Evolutionary conservation across 1,140 invertebrate species (phyloP).

Genomic region (Subanguina moxae): DNA sequence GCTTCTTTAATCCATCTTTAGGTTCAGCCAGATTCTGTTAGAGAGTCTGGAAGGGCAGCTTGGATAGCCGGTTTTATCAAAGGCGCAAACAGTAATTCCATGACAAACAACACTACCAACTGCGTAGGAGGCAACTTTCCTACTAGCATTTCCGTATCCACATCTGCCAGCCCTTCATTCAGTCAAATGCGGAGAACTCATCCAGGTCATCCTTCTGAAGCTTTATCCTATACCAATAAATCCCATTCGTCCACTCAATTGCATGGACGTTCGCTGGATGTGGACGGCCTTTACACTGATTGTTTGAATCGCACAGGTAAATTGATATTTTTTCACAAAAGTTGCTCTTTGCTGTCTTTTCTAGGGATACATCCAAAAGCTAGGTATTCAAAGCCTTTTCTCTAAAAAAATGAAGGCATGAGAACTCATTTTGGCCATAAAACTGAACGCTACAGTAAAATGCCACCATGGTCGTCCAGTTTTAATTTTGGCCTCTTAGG

Average conservation of each 20-base stretch:
- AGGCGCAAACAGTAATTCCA: neutral
- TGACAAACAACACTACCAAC: neutral
- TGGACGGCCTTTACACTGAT: slow-evolving; percentile 35
- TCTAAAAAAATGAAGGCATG: too few species aligned
- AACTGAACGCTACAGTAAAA: too few species aligned
- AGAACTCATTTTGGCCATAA: too few species aligned
- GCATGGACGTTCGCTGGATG: slow-evolving; percentile 52
- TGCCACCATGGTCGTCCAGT: too few species aligned
- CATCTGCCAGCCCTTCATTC: slow-evolving; percentile 27
- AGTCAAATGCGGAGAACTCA: slow-evolving; percentile 10
- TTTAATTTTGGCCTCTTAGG: too few species aligned
- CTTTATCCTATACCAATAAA: slow-evolving; percentile 13
- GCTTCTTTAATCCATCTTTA: neutral
- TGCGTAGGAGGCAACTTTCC: neutral
- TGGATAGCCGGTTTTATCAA: slow-evolving; percentile 1
- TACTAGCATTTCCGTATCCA: slow-evolving; percentile 7
- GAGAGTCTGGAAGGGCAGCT: neutral
- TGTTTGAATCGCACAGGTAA: slow-evolving; percentile 24
- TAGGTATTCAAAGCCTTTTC: too few species aligned
- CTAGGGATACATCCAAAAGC: slow-evolving; percentile 60
- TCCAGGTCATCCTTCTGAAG: slow-evolving; percentile 14
- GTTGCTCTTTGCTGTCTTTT: slow-evolving; percentile 31
- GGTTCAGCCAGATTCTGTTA: neutral
- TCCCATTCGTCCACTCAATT: slow-evolving; percentile 53
- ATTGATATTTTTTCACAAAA: neutral